Conservation (phyloP, 2,113 vertebrate species). For the Shinisaurus crocodilurus region DNA sequence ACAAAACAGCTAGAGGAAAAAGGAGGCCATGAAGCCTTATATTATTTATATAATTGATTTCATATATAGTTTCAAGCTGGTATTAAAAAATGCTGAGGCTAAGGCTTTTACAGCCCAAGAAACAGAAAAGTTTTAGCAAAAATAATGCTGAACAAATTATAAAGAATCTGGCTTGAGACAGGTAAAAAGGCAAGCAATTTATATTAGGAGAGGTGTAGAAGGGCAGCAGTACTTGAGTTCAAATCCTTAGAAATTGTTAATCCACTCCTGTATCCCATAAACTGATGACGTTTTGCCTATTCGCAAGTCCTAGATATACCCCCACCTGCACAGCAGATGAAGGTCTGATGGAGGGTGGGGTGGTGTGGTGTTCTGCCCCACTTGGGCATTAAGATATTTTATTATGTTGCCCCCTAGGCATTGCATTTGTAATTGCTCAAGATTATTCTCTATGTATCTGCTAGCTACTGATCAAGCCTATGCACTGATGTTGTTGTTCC, state of each 20-base stretch:
- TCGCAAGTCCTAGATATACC: background rate
- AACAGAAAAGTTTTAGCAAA: background rate
- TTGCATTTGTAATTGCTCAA: too few species aligned
- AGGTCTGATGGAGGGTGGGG: too few species aligned
- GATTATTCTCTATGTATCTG: too few species aligned
- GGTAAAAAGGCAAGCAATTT: background rate
- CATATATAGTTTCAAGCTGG: background rate
- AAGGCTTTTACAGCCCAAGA: background rate
- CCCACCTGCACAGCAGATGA: too few species aligned
- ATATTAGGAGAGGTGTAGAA: background rate
- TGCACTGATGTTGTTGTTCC: too few species aligned
- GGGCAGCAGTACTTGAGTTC: background rate
- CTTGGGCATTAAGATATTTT: too few species aligned
- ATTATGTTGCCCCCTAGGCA: too few species aligned
- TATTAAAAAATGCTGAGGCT: background rate
- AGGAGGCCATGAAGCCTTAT: background rate
- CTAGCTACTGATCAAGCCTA: too few species aligned
- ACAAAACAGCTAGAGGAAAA: background rate
- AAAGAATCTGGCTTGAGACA: background rate
- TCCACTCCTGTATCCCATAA: background rate
- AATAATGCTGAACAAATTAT: background rate
- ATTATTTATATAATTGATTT: conserved; percentile 13
- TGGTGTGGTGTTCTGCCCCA: too few species aligned
- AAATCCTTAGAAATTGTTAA: background rate
- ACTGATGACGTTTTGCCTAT: too few species aligned